Conservation (phyloP, 1,140 invertebrate species). For the Drosophila saltans region DNA sequence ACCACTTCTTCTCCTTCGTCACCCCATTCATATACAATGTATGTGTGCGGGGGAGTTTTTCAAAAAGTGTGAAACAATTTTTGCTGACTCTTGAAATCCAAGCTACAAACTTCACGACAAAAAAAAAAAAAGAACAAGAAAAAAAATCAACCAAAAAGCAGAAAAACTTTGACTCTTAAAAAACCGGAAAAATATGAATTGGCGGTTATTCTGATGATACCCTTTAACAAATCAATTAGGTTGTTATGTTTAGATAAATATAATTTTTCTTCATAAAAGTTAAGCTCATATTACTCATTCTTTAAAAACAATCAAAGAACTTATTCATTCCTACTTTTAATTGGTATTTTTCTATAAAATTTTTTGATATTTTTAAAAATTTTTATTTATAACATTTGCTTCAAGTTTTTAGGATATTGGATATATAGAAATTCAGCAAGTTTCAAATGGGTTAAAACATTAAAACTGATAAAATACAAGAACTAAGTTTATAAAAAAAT, state of each 20-base stretch:
- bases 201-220: not conserved
- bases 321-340: no score
- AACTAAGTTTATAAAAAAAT: no score
- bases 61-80: slow-evolving; percentile 54
- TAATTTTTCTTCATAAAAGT: no score
- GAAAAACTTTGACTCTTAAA: slow-evolving; percentile 37
- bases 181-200: not conserved
- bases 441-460: no score
- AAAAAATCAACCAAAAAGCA: slow-evolving; percentile 11
- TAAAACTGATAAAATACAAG: no score
- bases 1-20: not conserved
- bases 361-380: no score
- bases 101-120: slow-evolving; percentile 39
- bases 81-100: slow-evolving; percentile 68
- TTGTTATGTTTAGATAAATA: not conserved
- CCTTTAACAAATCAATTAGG: not conserved
- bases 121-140: slow-evolving; percentile 1
- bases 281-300: no score
- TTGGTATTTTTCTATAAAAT: no score
- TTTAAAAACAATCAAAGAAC: no score
- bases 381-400: no score
- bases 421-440: no score
- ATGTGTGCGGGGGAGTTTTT: slow-evolving; percentile 27
- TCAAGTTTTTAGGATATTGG: no score
- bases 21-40: not conserved